Evolutionary conservation across 2,888 invertebrate species (phyloP).

Genomic region (Leucania comma): DNA sequence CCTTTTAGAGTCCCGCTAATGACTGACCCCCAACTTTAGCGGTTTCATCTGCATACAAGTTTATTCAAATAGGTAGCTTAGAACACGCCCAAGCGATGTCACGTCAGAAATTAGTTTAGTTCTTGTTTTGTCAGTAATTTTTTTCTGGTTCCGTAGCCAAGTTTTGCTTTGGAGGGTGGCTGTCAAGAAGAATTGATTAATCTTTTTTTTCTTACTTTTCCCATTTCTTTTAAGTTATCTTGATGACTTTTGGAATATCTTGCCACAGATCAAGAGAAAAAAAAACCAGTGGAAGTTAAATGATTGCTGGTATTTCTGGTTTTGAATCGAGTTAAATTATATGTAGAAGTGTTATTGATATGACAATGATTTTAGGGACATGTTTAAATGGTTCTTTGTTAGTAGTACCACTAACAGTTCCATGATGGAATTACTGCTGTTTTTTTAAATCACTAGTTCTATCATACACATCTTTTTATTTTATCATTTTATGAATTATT

Average conservation of each 20-base stretch:
- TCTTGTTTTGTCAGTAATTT: conserved; percentile 28
- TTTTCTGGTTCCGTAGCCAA: neutral
- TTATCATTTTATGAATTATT: too few relatives aligned
- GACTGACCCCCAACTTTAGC: conserved; percentile 41
- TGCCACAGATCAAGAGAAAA: neutral
- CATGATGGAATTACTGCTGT: too few relatives aligned
- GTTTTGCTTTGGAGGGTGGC: neutral
- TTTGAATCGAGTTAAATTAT: too few relatives aligned
- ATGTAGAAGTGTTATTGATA: too few relatives aligned
- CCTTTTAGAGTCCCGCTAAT: conserved; percentile 39
- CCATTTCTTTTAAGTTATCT: neutral
- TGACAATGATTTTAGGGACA: too few relatives aligned
- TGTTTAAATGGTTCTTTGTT: too few relatives aligned
- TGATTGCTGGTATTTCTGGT: too few relatives aligned
- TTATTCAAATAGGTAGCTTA: conserved; percentile 57
- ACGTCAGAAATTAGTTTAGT: conserved; percentile 55
- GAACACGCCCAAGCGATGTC: conserved; percentile 58
- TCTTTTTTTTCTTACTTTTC: neutral
- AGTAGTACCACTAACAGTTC: too few relatives aligned
- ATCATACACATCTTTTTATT: too few relatives aligned
- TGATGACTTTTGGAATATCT: neutral
- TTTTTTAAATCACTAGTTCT: too few relatives aligned
- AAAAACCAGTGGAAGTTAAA: too few relatives aligned
- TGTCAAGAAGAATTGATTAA: neutral
- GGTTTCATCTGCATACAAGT: conserved; percentile 53